Base-by-base conservation (phyloP, 2,113 vertebrate genomes). In the Scolopax mira region DNA sequence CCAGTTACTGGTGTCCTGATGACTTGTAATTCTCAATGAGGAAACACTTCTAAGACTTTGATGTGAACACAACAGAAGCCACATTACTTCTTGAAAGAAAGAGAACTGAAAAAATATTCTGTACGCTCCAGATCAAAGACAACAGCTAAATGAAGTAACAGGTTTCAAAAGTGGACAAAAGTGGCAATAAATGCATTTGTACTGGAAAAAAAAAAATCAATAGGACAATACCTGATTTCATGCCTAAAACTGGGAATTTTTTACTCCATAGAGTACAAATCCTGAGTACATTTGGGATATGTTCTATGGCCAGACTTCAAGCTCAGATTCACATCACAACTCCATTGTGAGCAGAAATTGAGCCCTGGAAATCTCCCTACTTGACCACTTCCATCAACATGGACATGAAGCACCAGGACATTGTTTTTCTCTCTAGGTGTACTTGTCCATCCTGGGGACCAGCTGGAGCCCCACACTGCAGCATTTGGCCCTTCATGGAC, bases 41-140 rank as follows among this genome's bases (percentile, higher is more conserved):
- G 61, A 93, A 84, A 87, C 33, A 69, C 66, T 94, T 85, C 17
- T 37, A 78, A 79, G 93, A 49, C 27, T 92, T 86, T 61, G 64
- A 94, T 64, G 58, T 65, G 78, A 93, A 57, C 18, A 48, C 65
- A 84, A 64, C 12, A 87, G 64, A 92, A 94, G 48, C 25, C 61
- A 92, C 27, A 79, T 85, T 18, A 31, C n/a, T 15, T 90, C 52
- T 41, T 75, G 42, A 81, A 94, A 77, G 79, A 83, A 60, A 58
- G 33, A 71, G 35, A 66, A 78, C 21, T 69, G 57, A 21, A 88
- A 93, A 92, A 89, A 13, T 42, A 25, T 42, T 62, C n/a, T 12
- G 27, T 21, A 64, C 1, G 4, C 39, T 84, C 30, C 42, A 74
- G 55, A 88, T 67, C 35, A 84, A 89, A 89, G 35, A 60, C 13